phyloP scores from a whole-genome alignment of 2,888 invertebrate genomes.

The Ceraclea dissimilis region DNA sequence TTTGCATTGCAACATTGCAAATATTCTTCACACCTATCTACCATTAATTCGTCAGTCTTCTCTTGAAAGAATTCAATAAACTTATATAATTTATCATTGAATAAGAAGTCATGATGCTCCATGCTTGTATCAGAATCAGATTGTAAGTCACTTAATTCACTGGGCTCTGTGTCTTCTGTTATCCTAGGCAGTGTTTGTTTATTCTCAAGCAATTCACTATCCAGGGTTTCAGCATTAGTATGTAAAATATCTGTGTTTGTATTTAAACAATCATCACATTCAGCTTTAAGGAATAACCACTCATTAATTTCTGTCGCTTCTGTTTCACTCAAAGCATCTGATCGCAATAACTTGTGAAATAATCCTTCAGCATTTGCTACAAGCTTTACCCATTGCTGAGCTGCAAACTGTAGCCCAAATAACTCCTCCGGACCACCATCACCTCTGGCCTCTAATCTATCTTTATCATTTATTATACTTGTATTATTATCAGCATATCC shows the following conservation, averaged over 20 bases:
- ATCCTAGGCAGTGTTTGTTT: constrained; percentile 46
- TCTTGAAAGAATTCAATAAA: constrained; percentile 63
- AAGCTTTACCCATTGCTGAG: constrained; percentile 72
- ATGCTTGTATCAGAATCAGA: constrained; percentile 50
- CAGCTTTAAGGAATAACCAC: constrained; percentile 79
- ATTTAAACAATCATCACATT: constrained; percentile 77
- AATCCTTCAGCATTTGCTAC: constrained; percentile 78
- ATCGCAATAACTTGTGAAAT: constrained; percentile 66
- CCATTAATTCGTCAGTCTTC: constrained; percentile 61
- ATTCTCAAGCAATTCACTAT: constrained; percentile 33
- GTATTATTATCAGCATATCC: constrained; percentile 60
- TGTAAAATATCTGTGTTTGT: constrained; percentile 35
- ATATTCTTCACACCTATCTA: constrained; percentile 54
- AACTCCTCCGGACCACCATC: constrained; percentile 24
- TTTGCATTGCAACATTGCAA: constrained; percentile 48
- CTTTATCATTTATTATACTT: constrained; percentile 43
- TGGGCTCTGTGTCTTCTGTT: constrained; percentile 50
- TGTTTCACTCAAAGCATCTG: constrained; percentile 59
- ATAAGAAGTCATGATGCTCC: constrained; percentile 53
- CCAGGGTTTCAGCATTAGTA: constrained; percentile 35
- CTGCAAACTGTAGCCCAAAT: constrained; percentile 75
- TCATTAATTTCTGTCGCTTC: constrained; percentile 69
- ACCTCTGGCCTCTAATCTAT: constrained; percentile 20
- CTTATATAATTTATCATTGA: constrained; percentile 63
- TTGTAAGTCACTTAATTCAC: constrained; percentile 55